phyloP scores from a whole-genome alignment of 1,140 invertebrate genomes.

The Gonatopus flavifemur region DNA sequence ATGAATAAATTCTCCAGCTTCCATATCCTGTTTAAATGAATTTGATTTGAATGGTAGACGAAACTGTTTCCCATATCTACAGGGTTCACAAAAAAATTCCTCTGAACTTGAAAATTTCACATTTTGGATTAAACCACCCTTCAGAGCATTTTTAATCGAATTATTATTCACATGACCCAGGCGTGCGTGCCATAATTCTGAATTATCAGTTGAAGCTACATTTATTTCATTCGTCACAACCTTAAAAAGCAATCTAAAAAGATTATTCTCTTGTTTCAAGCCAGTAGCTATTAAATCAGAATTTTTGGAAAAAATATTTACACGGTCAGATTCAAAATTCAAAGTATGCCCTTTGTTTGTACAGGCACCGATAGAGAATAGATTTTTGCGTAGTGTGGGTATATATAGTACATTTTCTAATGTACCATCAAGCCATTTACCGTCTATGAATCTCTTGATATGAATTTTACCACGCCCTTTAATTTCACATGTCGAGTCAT shows the following conservation, averaged over 20 bases:
- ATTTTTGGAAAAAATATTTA: slow-evolving; percentile 13
- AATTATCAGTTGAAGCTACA: slow-evolving; percentile 8
- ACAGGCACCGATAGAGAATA: slow-evolving; percentile 29
- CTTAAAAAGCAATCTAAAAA: slow-evolving; percentile 17
- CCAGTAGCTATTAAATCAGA: slow-evolving; percentile 16
- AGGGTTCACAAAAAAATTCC: slow-evolving; percentile 24
- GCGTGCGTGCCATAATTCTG: slow-evolving; percentile 14
- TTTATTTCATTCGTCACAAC: neutral
- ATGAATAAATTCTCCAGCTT: slow-evolving; percentile 18
- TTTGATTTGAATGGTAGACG: slow-evolving; percentile 9
- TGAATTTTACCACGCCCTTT: slow-evolving; percentile 18
- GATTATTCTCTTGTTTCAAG: slow-evolving; percentile 15
- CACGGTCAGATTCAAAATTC: slow-evolving; percentile 11
- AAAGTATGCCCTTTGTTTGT: slow-evolving; percentile 20
- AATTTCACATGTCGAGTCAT: slow-evolving; percentile 14
- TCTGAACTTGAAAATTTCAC: slow-evolving; percentile 2
- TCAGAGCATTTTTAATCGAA: slow-evolving; percentile 4
- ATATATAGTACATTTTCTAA: slow-evolving; percentile 26
- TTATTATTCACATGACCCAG: slow-evolving; percentile 16
- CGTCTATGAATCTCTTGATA: slow-evolving; percentile 16
- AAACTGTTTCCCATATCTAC: slow-evolving; percentile 19
- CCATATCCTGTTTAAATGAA: neutral
- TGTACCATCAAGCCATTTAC: slow-evolving; percentile 12
- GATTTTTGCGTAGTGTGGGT: slow-evolving; percentile 20
- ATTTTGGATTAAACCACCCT: slow-evolving; percentile 6